A percentile compares a stretch with the other conserved stretches of the same genome.
Conservation (phyloP, 30 jellyfish, hydroid and myxozoan species). For the Cassiopea xamachana region DNA sequence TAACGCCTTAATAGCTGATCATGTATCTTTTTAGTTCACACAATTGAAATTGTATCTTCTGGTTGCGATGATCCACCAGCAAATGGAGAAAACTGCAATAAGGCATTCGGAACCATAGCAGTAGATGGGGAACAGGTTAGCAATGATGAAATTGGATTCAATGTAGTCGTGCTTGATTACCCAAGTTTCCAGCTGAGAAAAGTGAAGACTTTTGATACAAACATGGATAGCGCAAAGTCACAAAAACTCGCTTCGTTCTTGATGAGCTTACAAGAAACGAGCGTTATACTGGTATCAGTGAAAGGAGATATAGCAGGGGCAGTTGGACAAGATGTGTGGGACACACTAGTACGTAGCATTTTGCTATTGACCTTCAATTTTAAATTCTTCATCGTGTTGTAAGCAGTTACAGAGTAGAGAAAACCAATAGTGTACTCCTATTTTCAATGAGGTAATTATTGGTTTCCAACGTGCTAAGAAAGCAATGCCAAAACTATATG, state of each 20-base stretch:
- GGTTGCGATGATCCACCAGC: slow-evolving; percentile 91
- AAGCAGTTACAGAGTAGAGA: too few relatives aligned
- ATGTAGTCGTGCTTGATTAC: slow-evolving; percentile 84
- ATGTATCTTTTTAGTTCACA: slow-evolving; percentile 32
- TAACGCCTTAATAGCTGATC: background rate
- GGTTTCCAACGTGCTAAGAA: too few relatives aligned
- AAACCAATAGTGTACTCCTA: too few relatives aligned
- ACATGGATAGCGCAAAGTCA: slow-evolving; percentile 66
- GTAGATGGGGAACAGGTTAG: slow-evolving; percentile 92
- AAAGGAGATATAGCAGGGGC: slow-evolving; percentile 91
- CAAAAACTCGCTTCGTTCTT: slow-evolving; percentile 81
- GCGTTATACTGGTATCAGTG: slow-evolving; percentile 71
- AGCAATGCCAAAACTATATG: too few relatives aligned
- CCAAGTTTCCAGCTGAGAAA: slow-evolving; percentile 77
- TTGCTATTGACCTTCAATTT: background rate
- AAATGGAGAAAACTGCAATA: slow-evolving; percentile 76
- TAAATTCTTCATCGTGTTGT: too few relatives aligned
- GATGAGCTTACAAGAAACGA: slow-evolving; percentile 69
- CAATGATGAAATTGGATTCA: slow-evolving; percentile 84
- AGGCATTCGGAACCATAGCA: slow-evolving; percentile 80
- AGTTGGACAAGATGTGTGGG: slow-evolving; percentile 89
- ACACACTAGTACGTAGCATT: slow-evolving; percentile 74
- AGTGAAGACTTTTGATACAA: slow-evolving; percentile 76
- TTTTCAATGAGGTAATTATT: too few relatives aligned
- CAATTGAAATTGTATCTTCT: slow-evolving; percentile 69